phyloP scores from a whole-genome alignment of 1,140 invertebrate species.

The Papilio dardanus region DNA sequence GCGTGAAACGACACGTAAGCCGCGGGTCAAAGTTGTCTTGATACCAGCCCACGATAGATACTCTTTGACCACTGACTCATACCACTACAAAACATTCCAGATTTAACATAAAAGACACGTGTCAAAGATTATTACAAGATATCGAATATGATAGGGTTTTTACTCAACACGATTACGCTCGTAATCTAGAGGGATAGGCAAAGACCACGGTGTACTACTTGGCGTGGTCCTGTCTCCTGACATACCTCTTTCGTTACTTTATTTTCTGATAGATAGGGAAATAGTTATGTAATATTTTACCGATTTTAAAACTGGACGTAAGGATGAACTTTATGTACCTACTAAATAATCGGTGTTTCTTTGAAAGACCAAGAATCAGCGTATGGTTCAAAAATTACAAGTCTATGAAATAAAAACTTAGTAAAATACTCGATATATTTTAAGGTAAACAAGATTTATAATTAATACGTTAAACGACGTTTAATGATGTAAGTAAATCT shows the following conservation, averaged over 20 bases:
- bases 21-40: neutral
- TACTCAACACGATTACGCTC: neutral
- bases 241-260: no score
- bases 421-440: neutral
- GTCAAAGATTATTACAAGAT: slow-evolving; percentile 12
- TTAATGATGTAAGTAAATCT: neutral
- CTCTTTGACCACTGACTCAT: neutral
- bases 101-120: neutral
- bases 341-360: no score
- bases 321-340: no score
- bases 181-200: no score
- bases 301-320: no score
- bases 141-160: neutral
- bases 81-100: neutral
- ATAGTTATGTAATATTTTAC: no score
- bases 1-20: neutral
- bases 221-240: no score
- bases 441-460: slow-evolving; percentile 3
- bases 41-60: neutral
- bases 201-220: no score
- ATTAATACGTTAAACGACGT: slow-evolving; percentile 11
- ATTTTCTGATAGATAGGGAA: no score
- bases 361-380: no score
- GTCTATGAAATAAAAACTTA: neutral
- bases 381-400: neutral